phyloP scores from a whole-genome alignment of 1,140 invertebrate genomes.

The Cardiocondyla obscurior region DNA sequence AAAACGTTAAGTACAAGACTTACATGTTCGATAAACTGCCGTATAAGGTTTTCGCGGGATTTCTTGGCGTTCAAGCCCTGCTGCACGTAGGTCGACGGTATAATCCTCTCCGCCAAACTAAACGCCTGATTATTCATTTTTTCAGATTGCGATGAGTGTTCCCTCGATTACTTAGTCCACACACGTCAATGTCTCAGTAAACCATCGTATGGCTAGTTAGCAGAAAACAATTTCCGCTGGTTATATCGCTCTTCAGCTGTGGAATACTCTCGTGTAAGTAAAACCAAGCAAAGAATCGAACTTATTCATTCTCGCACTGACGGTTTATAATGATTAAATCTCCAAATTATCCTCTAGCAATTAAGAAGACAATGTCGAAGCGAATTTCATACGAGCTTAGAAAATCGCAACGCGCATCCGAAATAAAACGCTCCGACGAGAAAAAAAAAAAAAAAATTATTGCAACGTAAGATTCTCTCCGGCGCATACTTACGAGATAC shows the following conservation, averaged over 20 bases:
- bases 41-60: constrained; percentile 89
- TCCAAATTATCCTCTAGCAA: not conserved
- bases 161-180: constrained; percentile 58
- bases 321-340: not conserved
- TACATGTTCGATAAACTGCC: constrained; percentile 87
- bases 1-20: no score
- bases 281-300: not conserved
- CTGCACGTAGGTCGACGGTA: constrained; percentile 86
- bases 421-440: not conserved
- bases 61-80: constrained; percentile 89
- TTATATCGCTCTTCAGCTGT: constrained; percentile 13
- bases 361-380: not conserved
- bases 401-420: not conserved
- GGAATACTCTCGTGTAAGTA: not conserved
- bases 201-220: constrained; percentile 64
- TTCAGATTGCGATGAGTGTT: constrained; percentile 46
- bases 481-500: constrained; percentile 23
- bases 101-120: constrained; percentile 85
- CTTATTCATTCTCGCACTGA: not conserved
- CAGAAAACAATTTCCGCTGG: constrained; percentile 27
- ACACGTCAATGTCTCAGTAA: constrained; percentile 62
- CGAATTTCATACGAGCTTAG: not conserved
- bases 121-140: constrained; percentile 86
- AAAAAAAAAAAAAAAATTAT: not conserved
- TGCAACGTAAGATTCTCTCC: not conserved